Evolutionary conservation across 2,113 vertebrate species (phyloP), one percentile per base, ranked within the genome.

Genomic region (Megaceryle torquata): DNA sequence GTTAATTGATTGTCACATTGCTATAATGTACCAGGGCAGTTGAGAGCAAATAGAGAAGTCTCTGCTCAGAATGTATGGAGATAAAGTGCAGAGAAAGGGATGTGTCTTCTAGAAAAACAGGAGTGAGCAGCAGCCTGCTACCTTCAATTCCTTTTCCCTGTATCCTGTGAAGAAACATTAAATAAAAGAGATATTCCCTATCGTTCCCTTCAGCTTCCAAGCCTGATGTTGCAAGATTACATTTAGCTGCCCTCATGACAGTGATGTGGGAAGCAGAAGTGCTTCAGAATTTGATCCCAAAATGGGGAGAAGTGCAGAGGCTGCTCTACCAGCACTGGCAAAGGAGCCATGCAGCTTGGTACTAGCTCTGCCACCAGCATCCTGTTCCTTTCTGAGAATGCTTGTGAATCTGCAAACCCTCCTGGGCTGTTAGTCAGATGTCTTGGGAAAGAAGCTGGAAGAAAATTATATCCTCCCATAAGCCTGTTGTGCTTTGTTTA

Each of bases 1-100:
- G 97, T 98, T 98, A 98, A 98, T 98, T 98, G 98, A 98, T 98
- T 98, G 96, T 96, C 96, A 54, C 64, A 94, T 77, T 81, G 96
- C 96, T 95, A 21, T 97, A 97, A 97, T 94, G 97, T 82, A 76
- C 57, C 91, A 82, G 96, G 96, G 92, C 69, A 79, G 91, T 9
- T 39, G 72, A 71, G 67, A 86, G 93, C 82, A 97, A 82, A 44
- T 3, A 29, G 26, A 82, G 89, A 91, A 91, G 56, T 78, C n/a
- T 74, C 33, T 65, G 59, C 82, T 86, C 77, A 77, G 86, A 65
- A 89, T 94, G 86, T 26, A 54, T 15, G 86, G 69, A 88, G 78
- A 53, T 13, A 29, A 31, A 43, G 61, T 56, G 83, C 43, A n/a
- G 76, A 64, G 46, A 60, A 44, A 53, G 61, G 26, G 54, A 50